Conservation (phyloP, 1,140 invertebrate genomes). For the Cotesia typhae region DNA sequence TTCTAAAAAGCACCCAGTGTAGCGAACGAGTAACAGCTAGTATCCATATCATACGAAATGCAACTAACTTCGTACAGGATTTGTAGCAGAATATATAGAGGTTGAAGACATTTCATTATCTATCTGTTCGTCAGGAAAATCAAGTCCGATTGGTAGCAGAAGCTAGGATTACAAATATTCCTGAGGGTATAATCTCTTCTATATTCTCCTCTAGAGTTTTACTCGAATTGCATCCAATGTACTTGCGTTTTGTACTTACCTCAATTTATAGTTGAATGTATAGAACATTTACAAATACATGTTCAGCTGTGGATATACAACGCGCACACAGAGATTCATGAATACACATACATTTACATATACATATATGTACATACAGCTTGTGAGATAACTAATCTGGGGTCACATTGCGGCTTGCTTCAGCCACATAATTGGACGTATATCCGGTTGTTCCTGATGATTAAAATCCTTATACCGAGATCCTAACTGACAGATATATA, state of each 20-base stretch:
- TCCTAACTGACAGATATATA: not conserved
- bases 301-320: not conserved
- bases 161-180: constrained; percentile 31
- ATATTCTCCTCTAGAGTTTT: not conserved
- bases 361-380: not conserved
- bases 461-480: not conserved
- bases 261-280: constrained; percentile 10
- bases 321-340: not conserved
- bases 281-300: not conserved
- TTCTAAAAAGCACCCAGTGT: too few species aligned
- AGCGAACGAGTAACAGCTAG: too few species aligned
- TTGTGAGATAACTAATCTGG: constrained; percentile 1
- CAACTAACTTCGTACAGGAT: not conserved
- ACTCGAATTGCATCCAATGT: not conserved
- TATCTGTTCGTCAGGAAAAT: constrained; percentile 18
- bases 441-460: constrained; percentile 13
- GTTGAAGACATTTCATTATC: not conserved
- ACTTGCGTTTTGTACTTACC: not conserved
- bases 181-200: constrained; percentile 22
- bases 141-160: constrained; percentile 29
- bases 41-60: too few species aligned
- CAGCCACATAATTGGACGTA: constrained; percentile 22
- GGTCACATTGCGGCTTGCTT: constrained; percentile 11
- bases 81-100: not conserved
- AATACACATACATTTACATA: not conserved